These are phyloP conservation scores for Charadrius vociferus DNA, from an alignment of 2,113 vertebrate species.

Conservation along the genomic window DNA sequence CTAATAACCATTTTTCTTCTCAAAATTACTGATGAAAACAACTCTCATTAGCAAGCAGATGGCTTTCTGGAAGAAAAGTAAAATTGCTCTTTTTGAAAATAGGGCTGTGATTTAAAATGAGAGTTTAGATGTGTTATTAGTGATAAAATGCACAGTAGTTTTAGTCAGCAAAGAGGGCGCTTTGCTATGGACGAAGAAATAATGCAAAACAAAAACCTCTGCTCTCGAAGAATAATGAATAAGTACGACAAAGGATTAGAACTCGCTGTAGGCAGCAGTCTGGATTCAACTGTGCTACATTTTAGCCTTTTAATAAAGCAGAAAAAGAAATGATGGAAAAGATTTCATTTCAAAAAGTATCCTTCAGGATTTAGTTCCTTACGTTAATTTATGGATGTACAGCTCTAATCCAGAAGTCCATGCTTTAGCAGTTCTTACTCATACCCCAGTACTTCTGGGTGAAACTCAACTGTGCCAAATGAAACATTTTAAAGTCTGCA, in stretches of 20 bases:
- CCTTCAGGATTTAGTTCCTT: neutral
- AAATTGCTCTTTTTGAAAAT: conserved; percentile 49
- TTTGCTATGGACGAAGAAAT: neutral
- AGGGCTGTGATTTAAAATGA: conserved; percentile 52
- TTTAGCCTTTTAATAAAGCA: conserved; percentile 10
- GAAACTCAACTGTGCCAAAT: neutral
- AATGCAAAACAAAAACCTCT: neutral
- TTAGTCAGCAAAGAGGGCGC: conserved; percentile 20
- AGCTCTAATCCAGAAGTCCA: neutral
- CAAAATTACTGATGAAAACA: conserved; percentile 45
- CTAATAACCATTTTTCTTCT: conserved; percentile 51
- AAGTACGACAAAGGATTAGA: neutral
- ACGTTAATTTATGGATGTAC: neutral
- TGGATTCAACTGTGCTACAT: neutral
- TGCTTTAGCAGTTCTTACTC: neutral
- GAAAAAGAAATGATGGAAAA: neutral
- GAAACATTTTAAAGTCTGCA: neutral
- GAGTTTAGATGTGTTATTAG: conserved; percentile 35
- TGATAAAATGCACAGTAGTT: neutral
- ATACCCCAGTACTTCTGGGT: neutral
- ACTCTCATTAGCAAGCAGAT: conserved; percentile 63
- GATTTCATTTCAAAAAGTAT: neutral
- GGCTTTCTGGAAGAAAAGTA: conserved; percentile 55
- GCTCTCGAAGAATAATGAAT: neutral
- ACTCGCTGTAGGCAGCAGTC: neutral